Evolutionary conservation across 2,888 invertebrate species (phyloP).

Genomic region (Aromia moschata): DNA sequence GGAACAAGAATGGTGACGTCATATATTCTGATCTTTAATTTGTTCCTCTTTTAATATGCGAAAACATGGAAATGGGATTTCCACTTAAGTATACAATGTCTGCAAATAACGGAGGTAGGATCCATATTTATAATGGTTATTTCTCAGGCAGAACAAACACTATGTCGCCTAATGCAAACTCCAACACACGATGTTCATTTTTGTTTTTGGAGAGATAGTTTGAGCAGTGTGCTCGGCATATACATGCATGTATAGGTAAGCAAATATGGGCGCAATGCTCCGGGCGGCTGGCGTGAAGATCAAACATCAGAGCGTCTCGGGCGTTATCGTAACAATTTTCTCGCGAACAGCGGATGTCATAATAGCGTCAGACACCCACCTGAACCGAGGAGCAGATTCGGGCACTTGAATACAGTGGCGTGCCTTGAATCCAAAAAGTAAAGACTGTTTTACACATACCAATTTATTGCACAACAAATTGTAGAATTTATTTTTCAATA

Average conservation of each 20-base stretch:
- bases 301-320: conserved; percentile 31
- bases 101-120: no score
- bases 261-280: not conserved
- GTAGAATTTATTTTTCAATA: no score
- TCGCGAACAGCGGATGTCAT: conserved; percentile 35
- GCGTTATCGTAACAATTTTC: conserved; percentile 36
- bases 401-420: conserved; percentile 32
- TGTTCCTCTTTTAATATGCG: no score
- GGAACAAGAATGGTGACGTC: no score
- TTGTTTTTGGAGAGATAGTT: not conserved
- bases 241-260: no score
- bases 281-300: conserved; percentile 21
- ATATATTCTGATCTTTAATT: no score
- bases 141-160: not conserved
- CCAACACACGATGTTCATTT: not conserved
- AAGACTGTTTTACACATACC: no score
- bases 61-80: no score
- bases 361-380: conserved; percentile 35
- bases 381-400: conserved; percentile 30
- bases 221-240: not conserved
- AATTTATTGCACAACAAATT: no score
- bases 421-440: no score
- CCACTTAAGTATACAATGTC: no score
- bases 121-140: not conserved
- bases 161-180: not conserved